These are phyloP conservation scores for Archips xylosteana DNA, from an alignment of 2,888 invertebrate genomes.

Conservation along the genomic window DNA sequence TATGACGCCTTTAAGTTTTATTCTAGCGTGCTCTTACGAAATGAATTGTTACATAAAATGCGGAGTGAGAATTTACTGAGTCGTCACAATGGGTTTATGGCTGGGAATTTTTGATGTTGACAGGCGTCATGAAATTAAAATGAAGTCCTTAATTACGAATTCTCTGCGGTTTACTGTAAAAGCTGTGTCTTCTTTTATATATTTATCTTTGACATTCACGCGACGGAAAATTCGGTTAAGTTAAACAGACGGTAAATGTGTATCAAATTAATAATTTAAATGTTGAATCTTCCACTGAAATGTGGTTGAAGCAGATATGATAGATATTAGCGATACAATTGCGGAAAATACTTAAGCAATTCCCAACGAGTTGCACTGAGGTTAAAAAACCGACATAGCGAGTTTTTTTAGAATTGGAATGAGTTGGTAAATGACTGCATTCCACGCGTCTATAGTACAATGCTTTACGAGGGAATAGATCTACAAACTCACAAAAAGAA, in stretches of 20 bases:
- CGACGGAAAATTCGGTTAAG: not conserved
- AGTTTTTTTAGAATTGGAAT: no score
- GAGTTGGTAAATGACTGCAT: no score
- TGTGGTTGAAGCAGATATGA: no score
- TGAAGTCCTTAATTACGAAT: conserved; percentile 44
- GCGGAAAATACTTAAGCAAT: no score
- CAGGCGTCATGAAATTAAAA: conserved; percentile 52
- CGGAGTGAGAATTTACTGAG: conserved; percentile 51
- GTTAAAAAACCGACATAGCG: no score
- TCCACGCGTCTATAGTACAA: no score
- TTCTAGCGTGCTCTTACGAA: conserved; percentile 39
- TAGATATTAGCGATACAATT: no score
- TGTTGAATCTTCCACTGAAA: no score
- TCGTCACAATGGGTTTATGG: conserved; percentile 48
- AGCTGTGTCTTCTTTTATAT: conserved; percentile 35
- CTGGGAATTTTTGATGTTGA: conserved; percentile 54
- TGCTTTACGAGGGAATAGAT: no score
- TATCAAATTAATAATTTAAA: no score
- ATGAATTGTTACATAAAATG: conserved; percentile 50
- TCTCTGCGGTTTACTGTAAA: conserved; percentile 37
- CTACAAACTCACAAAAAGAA: no score
- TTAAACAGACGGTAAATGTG: not conserved
- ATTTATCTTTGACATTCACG: not conserved
- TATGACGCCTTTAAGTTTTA: conserved; percentile 37
- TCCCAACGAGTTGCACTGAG: no score